Evolutionary conservation across 2,888 invertebrate species (phyloP), one percentile per base, ranked within the genome.

Genomic region (Prosopocoilus inquinatus): DNA sequence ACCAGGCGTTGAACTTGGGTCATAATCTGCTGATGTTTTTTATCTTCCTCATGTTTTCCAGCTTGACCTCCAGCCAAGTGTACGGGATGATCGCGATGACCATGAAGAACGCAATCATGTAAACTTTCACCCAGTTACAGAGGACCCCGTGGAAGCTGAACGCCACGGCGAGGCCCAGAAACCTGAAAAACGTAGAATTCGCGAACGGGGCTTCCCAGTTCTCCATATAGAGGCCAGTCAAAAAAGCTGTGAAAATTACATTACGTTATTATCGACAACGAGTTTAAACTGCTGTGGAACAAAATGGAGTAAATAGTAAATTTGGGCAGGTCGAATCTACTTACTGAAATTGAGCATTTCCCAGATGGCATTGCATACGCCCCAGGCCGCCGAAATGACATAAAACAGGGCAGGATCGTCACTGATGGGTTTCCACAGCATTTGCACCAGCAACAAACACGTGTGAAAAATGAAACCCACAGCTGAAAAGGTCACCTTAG

Each of bases 331-430:
- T 38, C 11, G 38, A 13, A 1, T 11, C 11, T 51, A 70, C 75
- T 74, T 68, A 78, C 78, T 74, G 53, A 82, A 83, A 77, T 81
- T 83, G 34, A 85, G 69, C 53, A 90, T 89, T 70, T 92, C 91
- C 91, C 91, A 92, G 63, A 91, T 86, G 13, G 90, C 89, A 52
- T 91, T 90, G 75, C 91, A 91, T 2, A 91, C 91, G 11, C 91
- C 91, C 91, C 91, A 92, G 0, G 90, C 89, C 0, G 91, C 90
- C 2, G 90, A 89, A 48, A 91, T 89, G 15, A 91, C 89, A 63
- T 90, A 90, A 57, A 91, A 90, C 49, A 91, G 79, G 1, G 91
- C 91, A 11, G 90, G 84, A 67, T 91, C 91, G 50, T 91, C 90
- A 56, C 85, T 84, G 0, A 89, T 88, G 0, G 91, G 91, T 60